Evolutionary conservation across 2,113 vertebrate genomes (phyloP).

Genomic region (Pelecanus crispus): DNA sequence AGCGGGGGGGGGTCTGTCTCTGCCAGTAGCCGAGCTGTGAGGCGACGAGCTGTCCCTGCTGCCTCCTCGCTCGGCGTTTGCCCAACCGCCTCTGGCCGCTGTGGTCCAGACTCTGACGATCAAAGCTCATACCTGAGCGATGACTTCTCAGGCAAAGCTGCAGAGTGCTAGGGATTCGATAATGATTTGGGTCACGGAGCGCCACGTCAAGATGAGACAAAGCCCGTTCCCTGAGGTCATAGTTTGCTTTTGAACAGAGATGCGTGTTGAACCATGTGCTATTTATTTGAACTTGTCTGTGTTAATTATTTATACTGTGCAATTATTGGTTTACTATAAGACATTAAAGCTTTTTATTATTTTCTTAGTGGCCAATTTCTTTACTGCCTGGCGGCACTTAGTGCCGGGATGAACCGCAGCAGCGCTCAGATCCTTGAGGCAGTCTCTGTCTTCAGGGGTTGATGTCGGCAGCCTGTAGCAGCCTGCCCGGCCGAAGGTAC

Average conservation of each 20-base stretch:
- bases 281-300: not conserved
- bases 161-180: fast-evolving
- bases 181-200: not conserved
- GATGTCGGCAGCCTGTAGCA: not conserved
- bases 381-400: fast-evolving
- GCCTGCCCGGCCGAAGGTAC: fast-evolving
- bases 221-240: not conserved
- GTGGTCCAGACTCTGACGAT: not conserved
- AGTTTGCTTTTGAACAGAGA: not conserved
- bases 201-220: not conserved
- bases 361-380: not conserved
- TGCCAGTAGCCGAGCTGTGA: not conserved
- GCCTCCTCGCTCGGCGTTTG: not conserved
- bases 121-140: not conserved
- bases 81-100: not conserved
- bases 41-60: not conserved
- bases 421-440: fast-evolving
- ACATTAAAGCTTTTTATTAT: constrained; percentile 25
- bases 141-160: not conserved
- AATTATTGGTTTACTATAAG: not conserved
- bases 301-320: not conserved
- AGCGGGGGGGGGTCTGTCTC: too few species aligned
- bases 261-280: fast-evolving
- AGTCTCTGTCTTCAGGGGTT: not conserved
- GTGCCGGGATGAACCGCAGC: too few species aligned